Conservation (phyloP, 2,113 vertebrate species). For the Eupsittula cactorum region DNA sequence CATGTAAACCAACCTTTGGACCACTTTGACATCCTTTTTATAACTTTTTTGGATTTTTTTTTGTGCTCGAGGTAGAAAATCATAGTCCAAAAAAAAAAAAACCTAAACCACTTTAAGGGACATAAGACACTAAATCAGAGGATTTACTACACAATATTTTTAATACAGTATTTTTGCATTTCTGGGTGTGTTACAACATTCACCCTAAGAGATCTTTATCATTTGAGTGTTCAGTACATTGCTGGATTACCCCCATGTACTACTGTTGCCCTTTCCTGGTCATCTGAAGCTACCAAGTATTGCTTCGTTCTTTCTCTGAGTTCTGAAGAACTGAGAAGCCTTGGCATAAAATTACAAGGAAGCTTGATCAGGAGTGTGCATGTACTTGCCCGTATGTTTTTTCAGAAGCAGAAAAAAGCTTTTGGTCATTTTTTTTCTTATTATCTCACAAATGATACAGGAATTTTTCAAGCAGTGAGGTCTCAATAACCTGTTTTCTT, state of each 20-base stretch:
- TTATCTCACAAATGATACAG: neutral
- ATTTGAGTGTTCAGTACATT: neutral
- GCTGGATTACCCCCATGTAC: neutral
- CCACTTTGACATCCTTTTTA: neutral
- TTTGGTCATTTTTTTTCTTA: constrained; percentile 26
- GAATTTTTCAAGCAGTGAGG: neutral
- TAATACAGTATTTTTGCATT: neutral
- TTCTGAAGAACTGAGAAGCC: neutral
- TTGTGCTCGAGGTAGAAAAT: neutral
- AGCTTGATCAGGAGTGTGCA: neutral
- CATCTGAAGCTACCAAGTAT: neutral
- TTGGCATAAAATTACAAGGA: neutral
- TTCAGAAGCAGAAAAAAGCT: neutral
- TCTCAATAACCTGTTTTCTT: neutral
- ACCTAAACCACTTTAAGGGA: neutral
- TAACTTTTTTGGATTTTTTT: neutral
- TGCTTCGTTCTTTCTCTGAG: neutral
- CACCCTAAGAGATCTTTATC: neutral
- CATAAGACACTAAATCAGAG: neutral
- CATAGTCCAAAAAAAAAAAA: neutral
- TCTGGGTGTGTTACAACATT: neutral
- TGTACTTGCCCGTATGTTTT: neutral
- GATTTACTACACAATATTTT: neutral
- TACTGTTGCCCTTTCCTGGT: neutral
- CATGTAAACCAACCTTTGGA: neutral